Evolutionary conservation across 2,888 invertebrate species (phyloP), one percentile per base, ranked within the genome.

Genomic region (Ernsta delagoae): DNA sequence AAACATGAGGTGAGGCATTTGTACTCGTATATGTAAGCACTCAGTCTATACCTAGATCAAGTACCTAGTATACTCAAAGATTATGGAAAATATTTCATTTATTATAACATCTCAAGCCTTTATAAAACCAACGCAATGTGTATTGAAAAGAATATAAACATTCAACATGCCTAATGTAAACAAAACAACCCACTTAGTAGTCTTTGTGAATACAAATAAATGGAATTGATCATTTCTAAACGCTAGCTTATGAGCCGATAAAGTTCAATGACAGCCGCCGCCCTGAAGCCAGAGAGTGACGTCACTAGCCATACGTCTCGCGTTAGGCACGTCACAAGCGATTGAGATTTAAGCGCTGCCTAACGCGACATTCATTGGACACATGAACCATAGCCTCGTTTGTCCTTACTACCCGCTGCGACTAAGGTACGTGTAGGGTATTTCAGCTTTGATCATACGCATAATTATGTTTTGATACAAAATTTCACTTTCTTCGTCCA

Each of bases 291-390:
- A 45, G 61, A 48, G 48, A 50, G 50, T 57, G 62, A 62, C 62
- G 62, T 50, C 62, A 62, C 62, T 11, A 50, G 48, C 34, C 62
- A 53, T 62, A 62, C 16, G 53, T 62, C 16, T 39, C 62, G 24
- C 62, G 62, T 62, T 62, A 53, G 62, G 62, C 62, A n/a, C 36
- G 60, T 48, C 59, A n/a, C 16, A 50, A 12, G 48, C 48, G 65
- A 65, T 65, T 65, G 65, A 65, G 65, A 65, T 65, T 65, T 65
- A 65, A 65, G 39, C 50, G 65, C 65, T 31, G 31, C 65, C 65
- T 64, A 64, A 64, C 64, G 59, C 65, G 65, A 57, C 65, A 59
- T 65, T 65, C 65, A 65, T 65, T 59, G 41, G 65, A 48, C 54
- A 56, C 45, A 7, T 16, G 16, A 57, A 36, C 50, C 12, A 43